Conservation (phyloP, 2,113 vertebrate genomes). For the Ibidorhyncha struthersii region DNA sequence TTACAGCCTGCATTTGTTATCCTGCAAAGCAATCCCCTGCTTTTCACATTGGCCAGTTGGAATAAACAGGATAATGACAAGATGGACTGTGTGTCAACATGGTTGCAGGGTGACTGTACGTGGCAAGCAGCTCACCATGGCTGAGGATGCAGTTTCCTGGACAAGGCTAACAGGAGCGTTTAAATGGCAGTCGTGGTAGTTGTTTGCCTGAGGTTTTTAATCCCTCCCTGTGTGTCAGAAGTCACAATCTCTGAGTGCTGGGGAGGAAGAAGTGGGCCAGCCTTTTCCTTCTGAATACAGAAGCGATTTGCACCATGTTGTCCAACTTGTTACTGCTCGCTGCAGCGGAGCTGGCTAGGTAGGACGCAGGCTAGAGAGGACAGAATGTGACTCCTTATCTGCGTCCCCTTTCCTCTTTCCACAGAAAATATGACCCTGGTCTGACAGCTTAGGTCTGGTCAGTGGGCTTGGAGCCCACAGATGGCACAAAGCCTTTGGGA, state of each 20-base stretch:
- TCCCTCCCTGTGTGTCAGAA: background rate
- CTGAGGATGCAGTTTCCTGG: background rate
- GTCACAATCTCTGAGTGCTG: background rate
- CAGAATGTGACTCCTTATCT: background rate
- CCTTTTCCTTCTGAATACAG: background rate
- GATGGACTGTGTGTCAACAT: background rate
- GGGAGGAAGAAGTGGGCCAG: background rate
- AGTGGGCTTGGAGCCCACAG: constrained; percentile 28
- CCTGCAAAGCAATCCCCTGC: background rate
- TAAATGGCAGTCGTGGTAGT: background rate
- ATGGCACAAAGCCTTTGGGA: constrained; percentile 25
- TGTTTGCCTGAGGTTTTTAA: background rate
- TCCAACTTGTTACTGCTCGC: background rate
- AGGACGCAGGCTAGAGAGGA: background rate
- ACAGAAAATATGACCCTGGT: background rate
- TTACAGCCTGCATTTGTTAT: background rate
- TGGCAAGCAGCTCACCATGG: background rate
- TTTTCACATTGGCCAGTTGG: background rate
- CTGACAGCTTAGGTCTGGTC: constrained; percentile 6
- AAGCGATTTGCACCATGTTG: background rate
- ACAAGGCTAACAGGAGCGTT: background rate
- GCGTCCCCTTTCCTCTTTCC: background rate
- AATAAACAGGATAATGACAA: background rate
- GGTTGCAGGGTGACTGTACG: background rate
- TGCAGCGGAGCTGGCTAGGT: background rate